Evolutionary conservation across 2,888 invertebrate genomes (phyloP).

Genomic region (Cantharis rustica): DNA sequence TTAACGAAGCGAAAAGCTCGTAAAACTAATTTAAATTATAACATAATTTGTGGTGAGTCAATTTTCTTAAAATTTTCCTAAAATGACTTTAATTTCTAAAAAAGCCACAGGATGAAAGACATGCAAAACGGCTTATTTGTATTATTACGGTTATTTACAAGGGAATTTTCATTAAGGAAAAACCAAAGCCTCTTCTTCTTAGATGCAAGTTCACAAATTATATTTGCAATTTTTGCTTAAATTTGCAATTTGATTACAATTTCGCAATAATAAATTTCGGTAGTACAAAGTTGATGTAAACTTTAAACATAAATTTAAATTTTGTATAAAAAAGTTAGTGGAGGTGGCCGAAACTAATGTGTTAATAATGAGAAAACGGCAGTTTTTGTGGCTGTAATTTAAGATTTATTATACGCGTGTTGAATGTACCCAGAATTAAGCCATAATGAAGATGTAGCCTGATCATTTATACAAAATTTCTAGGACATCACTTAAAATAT

Average conservation of each 20-base stretch:
- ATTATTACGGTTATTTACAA: neutral
- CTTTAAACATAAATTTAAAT: slow-evolving; percentile 23
- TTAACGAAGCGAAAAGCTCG: neutral
- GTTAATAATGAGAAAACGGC: slow-evolving; percentile 25
- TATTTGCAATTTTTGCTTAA: neutral
- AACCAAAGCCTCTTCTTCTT: neutral
- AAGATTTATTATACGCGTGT: slow-evolving; percentile 21
- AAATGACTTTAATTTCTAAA: neutral
- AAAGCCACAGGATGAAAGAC: slow-evolving; percentile 8
- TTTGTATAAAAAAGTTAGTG: slow-evolving; percentile 13
- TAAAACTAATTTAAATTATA: neutral
- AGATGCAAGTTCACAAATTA: neutral
- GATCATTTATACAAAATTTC: neutral
- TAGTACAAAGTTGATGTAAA: neutral
- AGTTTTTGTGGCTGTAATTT: slow-evolving; percentile 17
- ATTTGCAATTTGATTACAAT: neutral
- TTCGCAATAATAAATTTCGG: neutral
- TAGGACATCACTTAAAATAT: neutral
- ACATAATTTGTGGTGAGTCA: neutral
- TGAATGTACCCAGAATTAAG: slow-evolving; percentile 17
- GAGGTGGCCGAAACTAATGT: slow-evolving; percentile 18
- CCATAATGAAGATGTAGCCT: slow-evolving; percentile 5
- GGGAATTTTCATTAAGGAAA: neutral
- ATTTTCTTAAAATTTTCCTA: neutral
- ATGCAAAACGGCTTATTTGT: slow-evolving; percentile 14